A percentile compares a stretch with the other conserved stretches of the same genome.
Evolutionary conservation across 2,113 vertebrate genomes (phyloP).

Genomic region (Charina bottae): DNA sequence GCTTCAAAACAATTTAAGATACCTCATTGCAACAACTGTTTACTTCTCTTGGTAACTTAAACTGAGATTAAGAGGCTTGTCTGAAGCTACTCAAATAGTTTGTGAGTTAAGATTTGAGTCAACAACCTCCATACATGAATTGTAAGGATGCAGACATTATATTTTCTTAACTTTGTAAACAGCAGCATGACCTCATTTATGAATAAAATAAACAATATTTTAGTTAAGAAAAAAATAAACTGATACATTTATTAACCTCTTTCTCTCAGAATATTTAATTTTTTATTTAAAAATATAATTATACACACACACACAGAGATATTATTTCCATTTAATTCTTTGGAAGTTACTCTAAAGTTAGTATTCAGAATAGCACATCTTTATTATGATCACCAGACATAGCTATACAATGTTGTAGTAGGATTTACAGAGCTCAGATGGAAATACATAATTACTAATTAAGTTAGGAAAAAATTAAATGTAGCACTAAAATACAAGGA

Average conservation of each 20-base stretch:
- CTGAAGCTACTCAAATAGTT: background rate
- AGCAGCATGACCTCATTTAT: background rate
- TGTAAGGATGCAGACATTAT: background rate
- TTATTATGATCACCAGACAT: background rate
- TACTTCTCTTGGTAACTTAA: background rate
- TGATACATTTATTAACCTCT: background rate
- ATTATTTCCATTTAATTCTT: background rate
- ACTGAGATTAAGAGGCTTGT: background rate
- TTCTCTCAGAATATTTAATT: background rate
- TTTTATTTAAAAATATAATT: background rate
- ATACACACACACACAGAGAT: background rate
- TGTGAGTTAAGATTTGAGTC: background rate
- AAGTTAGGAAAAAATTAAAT: background rate
- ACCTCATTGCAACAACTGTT: background rate
- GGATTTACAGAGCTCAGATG: background rate
- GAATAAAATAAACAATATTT: background rate
- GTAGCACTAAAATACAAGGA: background rate
- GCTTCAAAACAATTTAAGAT: background rate
- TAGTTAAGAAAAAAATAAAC: background rate
- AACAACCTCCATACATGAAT: too few species aligned
- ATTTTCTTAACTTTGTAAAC: constrained; percentile 3
- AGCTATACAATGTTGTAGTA: background rate
- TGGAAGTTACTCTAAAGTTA: background rate
- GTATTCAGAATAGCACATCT: background rate
- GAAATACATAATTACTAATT: background rate